phyloP scores from a whole-genome alignment of 2,797 vertebrate species.

The Podarcis lilfordi region DNA sequence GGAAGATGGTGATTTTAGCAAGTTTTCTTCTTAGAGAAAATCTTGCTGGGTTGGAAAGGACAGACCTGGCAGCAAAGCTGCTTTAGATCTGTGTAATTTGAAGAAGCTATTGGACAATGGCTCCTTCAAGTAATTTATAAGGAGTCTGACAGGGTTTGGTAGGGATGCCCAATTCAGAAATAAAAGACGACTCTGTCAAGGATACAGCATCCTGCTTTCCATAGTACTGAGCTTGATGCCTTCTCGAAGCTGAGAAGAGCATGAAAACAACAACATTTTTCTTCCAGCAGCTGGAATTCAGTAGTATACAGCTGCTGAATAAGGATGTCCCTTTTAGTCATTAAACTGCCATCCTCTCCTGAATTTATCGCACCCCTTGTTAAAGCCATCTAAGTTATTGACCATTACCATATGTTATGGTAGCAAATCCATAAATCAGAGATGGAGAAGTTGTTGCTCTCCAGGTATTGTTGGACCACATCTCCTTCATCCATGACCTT shows the following conservation, averaged over 20 bases:
- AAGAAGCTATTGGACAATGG: background rate
- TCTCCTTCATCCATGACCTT: too few species aligned
- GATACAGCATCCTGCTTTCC: background rate
- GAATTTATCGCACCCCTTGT: background rate
- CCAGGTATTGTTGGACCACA: too few species aligned
- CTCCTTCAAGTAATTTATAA: background rate
- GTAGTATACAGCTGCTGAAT: background rate
- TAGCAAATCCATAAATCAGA: background rate
- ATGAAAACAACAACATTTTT: background rate
- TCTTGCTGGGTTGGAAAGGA: background rate
- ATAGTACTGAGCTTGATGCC: background rate
- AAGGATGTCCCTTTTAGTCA: background rate
- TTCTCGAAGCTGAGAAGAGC: background rate
- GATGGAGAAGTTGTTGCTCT: background rate
- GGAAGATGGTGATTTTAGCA: background rate
- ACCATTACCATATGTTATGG: background rate
- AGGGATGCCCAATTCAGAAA: background rate
- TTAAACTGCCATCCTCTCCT: background rate
- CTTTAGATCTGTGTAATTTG: background rate
- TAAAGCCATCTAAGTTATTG: background rate
- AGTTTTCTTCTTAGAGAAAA: background rate
- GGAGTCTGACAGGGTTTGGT: background rate
- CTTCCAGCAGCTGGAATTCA: background rate
- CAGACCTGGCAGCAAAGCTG: background rate
- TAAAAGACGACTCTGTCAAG: background rate